phyloP scores from a whole-genome alignment of 2,113 vertebrate genomes.

The Myiozetetes cayanensis region DNA sequence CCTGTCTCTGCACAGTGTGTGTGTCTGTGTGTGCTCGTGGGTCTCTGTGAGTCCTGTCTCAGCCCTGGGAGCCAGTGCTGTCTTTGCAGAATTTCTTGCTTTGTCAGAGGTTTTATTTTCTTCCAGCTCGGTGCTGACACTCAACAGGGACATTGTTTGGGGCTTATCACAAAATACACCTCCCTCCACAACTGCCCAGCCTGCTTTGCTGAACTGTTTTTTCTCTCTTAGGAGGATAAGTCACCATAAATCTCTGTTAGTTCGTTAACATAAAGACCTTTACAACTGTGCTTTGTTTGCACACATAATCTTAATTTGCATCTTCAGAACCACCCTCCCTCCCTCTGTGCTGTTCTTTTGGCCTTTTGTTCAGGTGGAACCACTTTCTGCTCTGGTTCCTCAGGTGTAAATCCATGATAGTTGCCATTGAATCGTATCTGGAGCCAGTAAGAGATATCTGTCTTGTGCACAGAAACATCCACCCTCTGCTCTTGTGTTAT shows the following conservation, averaged over 20 bases:
- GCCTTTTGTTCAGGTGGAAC: neutral
- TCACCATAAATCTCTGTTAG: neutral
- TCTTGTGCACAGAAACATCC: rapidly evolving
- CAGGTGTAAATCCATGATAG: neutral
- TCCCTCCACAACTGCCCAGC: neutral
- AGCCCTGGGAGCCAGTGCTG: constrained; percentile 1
- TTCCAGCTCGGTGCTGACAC: neutral
- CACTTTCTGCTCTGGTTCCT: neutral
- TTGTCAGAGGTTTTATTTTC: constrained; percentile 31
- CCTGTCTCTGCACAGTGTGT: neutral
- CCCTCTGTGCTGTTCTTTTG: neutral
- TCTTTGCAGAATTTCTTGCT: constrained; percentile 55
- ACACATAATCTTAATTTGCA: neutral
- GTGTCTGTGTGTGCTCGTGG: neutral
- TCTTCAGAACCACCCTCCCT: neutral
- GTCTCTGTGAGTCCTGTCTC: neutral
- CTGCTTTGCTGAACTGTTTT: neutral
- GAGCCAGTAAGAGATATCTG: neutral
- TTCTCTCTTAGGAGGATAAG: neutral
- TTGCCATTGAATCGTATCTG: neutral
- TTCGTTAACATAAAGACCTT: neutral
- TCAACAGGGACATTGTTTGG: constrained; percentile 32
- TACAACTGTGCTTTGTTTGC: neutral
- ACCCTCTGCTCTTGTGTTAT: neutral
- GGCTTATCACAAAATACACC: constrained; percentile 26